Conservation (phyloP, 1,140 invertebrate genomes). For the Neodiprion virginianus region DNA sequence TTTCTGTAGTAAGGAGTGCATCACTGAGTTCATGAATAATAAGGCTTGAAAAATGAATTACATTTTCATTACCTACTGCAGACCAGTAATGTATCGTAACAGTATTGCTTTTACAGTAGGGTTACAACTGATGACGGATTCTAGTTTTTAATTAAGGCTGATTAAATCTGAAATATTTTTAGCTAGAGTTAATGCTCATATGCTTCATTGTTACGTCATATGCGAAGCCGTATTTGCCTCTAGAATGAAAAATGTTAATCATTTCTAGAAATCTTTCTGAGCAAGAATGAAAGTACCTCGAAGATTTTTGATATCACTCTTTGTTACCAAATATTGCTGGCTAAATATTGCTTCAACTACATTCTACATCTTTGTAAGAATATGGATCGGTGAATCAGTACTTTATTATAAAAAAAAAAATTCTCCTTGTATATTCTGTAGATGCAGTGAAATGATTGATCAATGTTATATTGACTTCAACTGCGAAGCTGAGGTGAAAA, state of each 20-base stretch:
- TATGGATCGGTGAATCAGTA: not conserved
- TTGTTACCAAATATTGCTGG: too few relatives aligned
- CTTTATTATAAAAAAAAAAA: conserved; percentile 7
- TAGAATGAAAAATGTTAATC: conserved; percentile 21
- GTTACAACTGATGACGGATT: too few relatives aligned
- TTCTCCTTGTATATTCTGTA: conserved; percentile 18
- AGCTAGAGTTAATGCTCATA: too few relatives aligned
- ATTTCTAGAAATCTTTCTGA: not conserved
- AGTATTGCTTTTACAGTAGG: too few relatives aligned
- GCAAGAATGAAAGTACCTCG: too few relatives aligned
- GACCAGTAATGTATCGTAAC: not conserved
- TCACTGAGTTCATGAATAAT: conserved; percentile 42
- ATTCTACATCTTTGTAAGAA: not conserved
- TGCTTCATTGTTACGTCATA: too few relatives aligned
- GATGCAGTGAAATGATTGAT: not conserved
- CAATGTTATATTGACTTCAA: too few relatives aligned
- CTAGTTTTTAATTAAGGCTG: too few relatives aligned
- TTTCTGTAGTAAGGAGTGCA: conserved; percentile 69
- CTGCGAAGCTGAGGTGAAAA: too few relatives aligned
- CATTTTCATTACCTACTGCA: not conserved
- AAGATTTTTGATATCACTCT: too few relatives aligned
- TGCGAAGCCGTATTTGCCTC: conserved; percentile 14
- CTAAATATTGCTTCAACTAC: too few relatives aligned
- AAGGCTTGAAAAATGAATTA: not conserved
- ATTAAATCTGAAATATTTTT: too few relatives aligned